These are phyloP conservation scores for Temnothorax nylanderi DNA, from an alignment of 1,140 invertebrate genomes.

Conservation along the genomic window DNA sequence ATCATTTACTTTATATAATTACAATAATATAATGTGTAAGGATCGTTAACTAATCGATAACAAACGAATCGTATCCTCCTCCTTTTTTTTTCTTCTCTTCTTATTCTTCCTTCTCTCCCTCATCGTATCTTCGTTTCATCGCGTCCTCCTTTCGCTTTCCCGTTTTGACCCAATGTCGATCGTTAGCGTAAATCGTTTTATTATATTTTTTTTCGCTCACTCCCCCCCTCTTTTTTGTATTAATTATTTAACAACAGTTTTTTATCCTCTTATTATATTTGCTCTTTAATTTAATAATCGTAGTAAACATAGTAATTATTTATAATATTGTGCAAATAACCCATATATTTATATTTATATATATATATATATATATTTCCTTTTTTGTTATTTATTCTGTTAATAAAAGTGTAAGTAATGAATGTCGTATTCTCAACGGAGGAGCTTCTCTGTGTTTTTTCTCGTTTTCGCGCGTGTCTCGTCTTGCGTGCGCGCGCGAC, in stretches of 20 bases:
- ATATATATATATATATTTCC: slow-evolving; percentile 34
- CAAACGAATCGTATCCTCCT: slow-evolving; percentile 74
- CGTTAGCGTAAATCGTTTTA: slow-evolving; percentile 61
- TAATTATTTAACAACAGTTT: slow-evolving; percentile 82
- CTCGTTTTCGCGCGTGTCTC: slow-evolving; percentile 22
- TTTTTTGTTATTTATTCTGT: slow-evolving; percentile 66
- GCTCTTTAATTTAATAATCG: slow-evolving; percentile 80
- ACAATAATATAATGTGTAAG: slow-evolving; percentile 83
- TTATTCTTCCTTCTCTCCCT: slow-evolving; percentile 37
- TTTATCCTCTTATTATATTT: slow-evolving; percentile 77
- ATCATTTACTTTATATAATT: slow-evolving; percentile 83
- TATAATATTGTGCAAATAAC: slow-evolving; percentile 84
- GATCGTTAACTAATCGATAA: slow-evolving; percentile 81
- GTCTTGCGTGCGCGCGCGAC: slow-evolving; percentile 29
- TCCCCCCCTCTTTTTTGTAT: slow-evolving; percentile 72
- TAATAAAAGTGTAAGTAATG: slow-evolving; percentile 70
- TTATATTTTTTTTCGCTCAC: slow-evolving; percentile 60
- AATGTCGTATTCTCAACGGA: slow-evolving; percentile 76
- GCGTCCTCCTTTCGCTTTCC: slow-evolving; percentile 31
- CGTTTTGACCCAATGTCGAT: slow-evolving; percentile 61
- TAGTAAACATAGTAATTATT: slow-evolving; percentile 81
- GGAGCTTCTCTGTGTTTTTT: slow-evolving; percentile 65
- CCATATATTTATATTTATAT: slow-evolving; percentile 68
- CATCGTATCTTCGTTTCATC: slow-evolving; percentile 61
- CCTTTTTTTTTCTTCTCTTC: slow-evolving; percentile 18